Conservation (phyloP, 1,140 invertebrate species). For the Samia ricini region DNA sequence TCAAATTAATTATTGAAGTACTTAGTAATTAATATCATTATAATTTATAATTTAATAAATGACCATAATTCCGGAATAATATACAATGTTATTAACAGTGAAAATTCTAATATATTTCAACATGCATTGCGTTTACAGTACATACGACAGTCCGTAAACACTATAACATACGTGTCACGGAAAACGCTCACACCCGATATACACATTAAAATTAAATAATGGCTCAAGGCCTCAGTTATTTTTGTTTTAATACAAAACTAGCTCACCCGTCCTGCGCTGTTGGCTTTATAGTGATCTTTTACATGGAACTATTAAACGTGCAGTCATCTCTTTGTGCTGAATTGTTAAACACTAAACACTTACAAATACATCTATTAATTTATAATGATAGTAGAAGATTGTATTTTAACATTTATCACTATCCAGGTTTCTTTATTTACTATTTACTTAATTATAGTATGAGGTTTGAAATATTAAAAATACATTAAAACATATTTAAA, state of each 20-base stretch:
- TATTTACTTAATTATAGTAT: too few relatives aligned
- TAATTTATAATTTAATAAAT: too few relatives aligned
- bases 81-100: background rate
- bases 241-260: constrained; percentile 50
- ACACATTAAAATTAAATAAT: constrained; percentile 70
- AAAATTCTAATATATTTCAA: background rate
- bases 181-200: constrained; percentile 41
- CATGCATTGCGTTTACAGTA: background rate
- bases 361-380: background rate
- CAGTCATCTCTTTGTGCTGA: background rate
- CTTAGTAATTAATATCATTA: too few relatives aligned
- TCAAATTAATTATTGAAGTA: too few relatives aligned
- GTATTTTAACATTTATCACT: too few relatives aligned
- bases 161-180: background rate
- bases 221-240: constrained; percentile 60
- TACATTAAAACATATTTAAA: too few relatives aligned
- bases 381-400: background rate
- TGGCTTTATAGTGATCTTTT: background rate
- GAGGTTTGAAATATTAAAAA: too few relatives aligned
- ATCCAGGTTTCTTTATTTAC: too few relatives aligned
- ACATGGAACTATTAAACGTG: background rate
- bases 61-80: too few relatives aligned
- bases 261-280: constrained; percentile 20
- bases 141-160: background rate
- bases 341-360: background rate